Evolutionary conservation across 2,888 invertebrate species (phyloP).

Genomic region (Ophion ellenae): DNA sequence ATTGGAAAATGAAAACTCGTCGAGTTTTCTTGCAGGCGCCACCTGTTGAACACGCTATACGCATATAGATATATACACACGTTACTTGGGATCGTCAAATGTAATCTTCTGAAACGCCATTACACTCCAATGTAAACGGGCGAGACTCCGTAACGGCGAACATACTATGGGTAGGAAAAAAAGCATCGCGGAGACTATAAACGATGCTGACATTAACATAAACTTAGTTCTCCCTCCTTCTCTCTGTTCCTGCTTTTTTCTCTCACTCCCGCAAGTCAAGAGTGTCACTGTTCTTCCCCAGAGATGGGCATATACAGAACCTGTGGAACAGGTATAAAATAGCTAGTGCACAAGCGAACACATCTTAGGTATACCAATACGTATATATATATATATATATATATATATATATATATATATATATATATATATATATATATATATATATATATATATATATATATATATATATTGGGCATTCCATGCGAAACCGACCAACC

Average conservation of each 20-base stretch:
- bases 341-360: constrained; percentile 40
- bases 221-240: constrained; percentile 39
- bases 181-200: constrained; percentile 57
- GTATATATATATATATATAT: not conserved
- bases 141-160: constrained; percentile 32
- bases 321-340: constrained; percentile 61
- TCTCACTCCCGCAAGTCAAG: constrained; percentile 7
- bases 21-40: constrained; percentile 39
- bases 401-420: not conserved
- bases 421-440: not conserved
- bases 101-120: constrained; percentile 49
- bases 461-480: not conserved
- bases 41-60: constrained; percentile 43
- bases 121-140: constrained; percentile 51
- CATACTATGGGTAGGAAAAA: constrained; percentile 31
- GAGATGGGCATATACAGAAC: constrained; percentile 35
- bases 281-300: constrained; percentile 52
- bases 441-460: not conserved
- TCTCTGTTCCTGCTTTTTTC: not conserved
- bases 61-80: not conserved
- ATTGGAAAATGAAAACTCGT: constrained; percentile 1
- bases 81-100: constrained; percentile 22
- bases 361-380: not conserved
- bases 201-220: constrained; percentile 62
- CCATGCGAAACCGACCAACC: too few species aligned